Evolutionary conservation across 2,797 vertebrate species (phyloP), one percentile per base, ranked within the genome.

Genomic region (Sitta carolinensis): DNA sequence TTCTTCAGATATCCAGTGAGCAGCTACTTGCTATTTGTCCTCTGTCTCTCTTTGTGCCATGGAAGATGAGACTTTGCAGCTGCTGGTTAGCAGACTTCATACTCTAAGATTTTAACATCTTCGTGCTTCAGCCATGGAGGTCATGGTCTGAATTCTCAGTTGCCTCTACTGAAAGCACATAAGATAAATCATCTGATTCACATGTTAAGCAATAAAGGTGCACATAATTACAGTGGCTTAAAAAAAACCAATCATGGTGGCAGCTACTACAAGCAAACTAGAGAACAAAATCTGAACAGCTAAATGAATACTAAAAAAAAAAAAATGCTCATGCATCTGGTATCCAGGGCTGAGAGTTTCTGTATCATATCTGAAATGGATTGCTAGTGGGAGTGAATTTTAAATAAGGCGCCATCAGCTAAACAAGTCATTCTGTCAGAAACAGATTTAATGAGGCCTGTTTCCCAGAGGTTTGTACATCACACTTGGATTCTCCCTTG

Each of bases 41-140:
- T 86, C 43, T 92, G 2, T 76, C 55, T 84, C 42, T 80, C 54
- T 95, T 88, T 81, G 59, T 87, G 79, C 82, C 4, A 2, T 84
- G 87, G 73, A 96, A 94, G 85, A 82, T 92, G 82, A 93, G 87
- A 89, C 81, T 85, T 93, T 61, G 82, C 93, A 93, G 89, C 94
- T 96, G 94, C 80, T 82, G 47, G 63, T 78, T 91, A 86, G 48
- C 51, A 61, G 76, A 79, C 27, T 93, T 95, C 62, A 54, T 82
- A 34, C 42, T 55, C 47, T 40, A 17, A 84, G 48, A 50, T 86
- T 84, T 75, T 82, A 76, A 90, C 14, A 7, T 81, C 73, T 86
- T 93, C 4, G 0, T 91, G 38, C 55, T 84, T 90, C 86, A 87
- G 52, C 48, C 29, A 3, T 55, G 32, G 51, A 91, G 59, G 34